Evolutionary conservation across 2,888 invertebrate species (phyloP).

Genomic region (Trichopoda pennipes): DNA sequence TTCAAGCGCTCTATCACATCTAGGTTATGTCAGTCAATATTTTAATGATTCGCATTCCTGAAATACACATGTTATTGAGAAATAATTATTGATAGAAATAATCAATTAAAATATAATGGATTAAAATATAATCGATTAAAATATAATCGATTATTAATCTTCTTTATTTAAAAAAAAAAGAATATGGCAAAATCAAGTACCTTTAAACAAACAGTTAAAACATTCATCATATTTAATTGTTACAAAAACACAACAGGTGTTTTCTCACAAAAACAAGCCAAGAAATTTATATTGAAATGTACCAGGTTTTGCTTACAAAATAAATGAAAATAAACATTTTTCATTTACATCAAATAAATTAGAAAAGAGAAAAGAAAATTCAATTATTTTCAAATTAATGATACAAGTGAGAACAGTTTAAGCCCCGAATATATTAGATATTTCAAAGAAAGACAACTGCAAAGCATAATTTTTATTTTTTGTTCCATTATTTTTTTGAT

Average conservation of each 20-base stretch:
- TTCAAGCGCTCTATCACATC: no score
- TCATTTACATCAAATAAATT: slow-evolving; percentile 48
- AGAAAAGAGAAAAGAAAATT: not conserved
- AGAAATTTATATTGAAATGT: slow-evolving; percentile 44
- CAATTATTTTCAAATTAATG: slow-evolving; percentile 25
- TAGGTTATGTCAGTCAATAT: no score
- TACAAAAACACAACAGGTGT: slow-evolving; percentile 68
- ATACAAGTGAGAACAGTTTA: slow-evolving; percentile 46
- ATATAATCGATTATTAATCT: slow-evolving; percentile 53
- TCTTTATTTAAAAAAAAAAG: slow-evolving; percentile 7
- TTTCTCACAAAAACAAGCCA: slow-evolving; percentile 52
- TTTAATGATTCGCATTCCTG: no score
- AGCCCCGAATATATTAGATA: not conserved
- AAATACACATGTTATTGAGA: not conserved
- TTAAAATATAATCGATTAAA: slow-evolving; percentile 30
- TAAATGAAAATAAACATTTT: slow-evolving; percentile 66
- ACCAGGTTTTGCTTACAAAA: slow-evolving; percentile 58
- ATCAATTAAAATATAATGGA: slow-evolving; percentile 1
- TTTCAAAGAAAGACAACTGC: slow-evolving; percentile 63
- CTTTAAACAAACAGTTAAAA: slow-evolving; percentile 46
- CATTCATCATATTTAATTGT: slow-evolving; percentile 51
- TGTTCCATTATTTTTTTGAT: not conserved
- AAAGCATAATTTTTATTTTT: slow-evolving; percentile 44
- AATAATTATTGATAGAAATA: slow-evolving; percentile 56
- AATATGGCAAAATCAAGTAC: not conserved